Evolutionary conservation across 1,140 invertebrate genomes (phyloP), one percentile per base, ranked within the genome.

Genomic region (Heliconius hewitsoni): DNA sequence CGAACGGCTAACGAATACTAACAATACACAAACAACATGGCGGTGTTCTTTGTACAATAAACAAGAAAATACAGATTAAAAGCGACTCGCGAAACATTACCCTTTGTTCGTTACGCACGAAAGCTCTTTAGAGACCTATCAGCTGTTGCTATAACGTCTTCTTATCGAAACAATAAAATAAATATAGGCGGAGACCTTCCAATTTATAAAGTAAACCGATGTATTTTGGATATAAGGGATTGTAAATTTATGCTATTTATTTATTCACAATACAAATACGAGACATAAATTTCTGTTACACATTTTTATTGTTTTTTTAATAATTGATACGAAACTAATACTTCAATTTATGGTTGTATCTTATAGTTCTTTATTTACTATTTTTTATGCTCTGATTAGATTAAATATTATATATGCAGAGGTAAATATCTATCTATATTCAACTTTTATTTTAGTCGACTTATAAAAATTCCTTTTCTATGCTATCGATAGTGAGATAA

Each of bases 91-190:
- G 60, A 66, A 66, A 66, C 60, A 66, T 66, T 66, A 16, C 60
- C 55, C 60, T 66, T 66, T 66, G 60, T 11, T 66, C 60, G 60
- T 66, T 66, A 66, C 60, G 60, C 60, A 27, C 11, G 23, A 66
- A 13, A 27, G 60, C 60, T 66, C 55, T 66, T 66, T 30, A 30
- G 60, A 66, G 60, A 66, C 60, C 60, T 16, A 66, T 66, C 60
- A 66, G 60, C 60, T 66, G 60, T 66, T 66, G 60, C 60, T 66
- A 66, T 66, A 66, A 66, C 60, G 60, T 66, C 60, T 66, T 66
- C 60, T 66, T 66, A 27, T 66, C 60, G 23, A 66, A 27, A 66
- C 11, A 66, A 66, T 27, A 66, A 66, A 66, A 66, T 27, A 27
- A 66, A 30, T 66, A 27, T 66, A 27, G 23, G 23, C 23, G 13